phyloP scores from a whole-genome alignment of 2,797 vertebrate genomes.

The Tiaroga cobitis region DNA sequence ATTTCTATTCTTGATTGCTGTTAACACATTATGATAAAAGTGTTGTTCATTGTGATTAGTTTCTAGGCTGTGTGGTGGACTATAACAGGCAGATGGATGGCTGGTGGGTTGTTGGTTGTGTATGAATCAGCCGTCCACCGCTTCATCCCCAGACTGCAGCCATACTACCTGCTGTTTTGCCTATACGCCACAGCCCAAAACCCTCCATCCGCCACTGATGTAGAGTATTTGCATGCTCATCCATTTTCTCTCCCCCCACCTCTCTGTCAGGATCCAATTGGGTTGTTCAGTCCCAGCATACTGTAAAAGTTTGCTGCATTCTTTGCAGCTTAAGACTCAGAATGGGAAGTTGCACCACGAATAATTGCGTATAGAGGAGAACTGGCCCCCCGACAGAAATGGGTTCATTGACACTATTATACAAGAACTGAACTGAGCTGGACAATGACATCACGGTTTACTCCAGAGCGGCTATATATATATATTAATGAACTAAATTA shows the following conservation, averaged over 20 bases:
- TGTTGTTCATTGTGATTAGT: background rate
- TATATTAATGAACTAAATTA: too few species aligned
- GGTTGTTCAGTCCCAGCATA: background rate
- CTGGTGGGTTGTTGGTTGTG: constrained; percentile 40
- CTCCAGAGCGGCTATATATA: too few species aligned
- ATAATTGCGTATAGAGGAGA: background rate
- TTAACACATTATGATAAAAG: background rate
- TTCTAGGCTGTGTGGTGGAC: background rate
- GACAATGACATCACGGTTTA: too few species aligned
- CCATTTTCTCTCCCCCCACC: background rate
- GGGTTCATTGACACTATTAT: too few species aligned
- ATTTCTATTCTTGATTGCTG: constrained; percentile 1
- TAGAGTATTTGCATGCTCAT: constrained; percentile 29
- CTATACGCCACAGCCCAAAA: constrained; percentile 6
- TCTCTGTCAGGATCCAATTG: constrained; percentile 19
- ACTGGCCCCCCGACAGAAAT: too few species aligned
- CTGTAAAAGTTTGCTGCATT: background rate
- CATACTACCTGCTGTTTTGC: constrained; percentile 50
- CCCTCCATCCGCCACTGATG: constrained; percentile 23
- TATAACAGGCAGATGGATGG: constrained; percentile 39
- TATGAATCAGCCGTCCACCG: constrained; percentile 23
- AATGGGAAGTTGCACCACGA: background rate
- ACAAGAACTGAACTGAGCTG: too few species aligned
- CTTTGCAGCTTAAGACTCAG: background rate
- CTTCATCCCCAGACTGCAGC: constrained; percentile 24